A percentile compares a stretch with the other conserved stretches of the same genome.
phyloP scores from a whole-genome alignment of 2,113 vertebrate species.

The Takifugu bimaculatus region DNA sequence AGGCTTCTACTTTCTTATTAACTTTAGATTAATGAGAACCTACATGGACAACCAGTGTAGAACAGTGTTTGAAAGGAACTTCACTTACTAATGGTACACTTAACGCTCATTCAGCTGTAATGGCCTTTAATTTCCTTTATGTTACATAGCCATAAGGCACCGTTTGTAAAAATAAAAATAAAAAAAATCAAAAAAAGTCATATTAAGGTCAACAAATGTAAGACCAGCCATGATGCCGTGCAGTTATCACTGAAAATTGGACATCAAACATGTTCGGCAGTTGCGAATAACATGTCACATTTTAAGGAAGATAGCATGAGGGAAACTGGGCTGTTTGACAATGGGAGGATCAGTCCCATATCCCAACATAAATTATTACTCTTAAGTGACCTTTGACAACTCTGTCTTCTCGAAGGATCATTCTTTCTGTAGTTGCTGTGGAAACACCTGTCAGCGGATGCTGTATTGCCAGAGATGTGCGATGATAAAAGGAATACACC shows the following conservation, averaged over 20 bases:
- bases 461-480: conserved; percentile 11
- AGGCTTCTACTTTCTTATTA: too few relatives aligned
- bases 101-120: conserved; percentile 28
- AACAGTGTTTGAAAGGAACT: conserved; percentile 8
- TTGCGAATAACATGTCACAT: too few relatives aligned
- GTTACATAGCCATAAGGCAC: conserved; percentile 17
- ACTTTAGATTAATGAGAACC: too few relatives aligned
- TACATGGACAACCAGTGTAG: conserved; percentile 29
- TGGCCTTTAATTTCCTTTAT: conserved; percentile 25
- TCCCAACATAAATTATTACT: conserved; percentile 61
- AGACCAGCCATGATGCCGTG: conserved; percentile 11
- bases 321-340: conserved; percentile 28
- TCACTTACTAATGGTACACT: neutral
- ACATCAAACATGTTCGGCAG: neutral
- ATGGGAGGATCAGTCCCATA: too few relatives aligned
- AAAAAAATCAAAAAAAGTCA: too few relatives aligned
- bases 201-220: conserved; percentile 46
- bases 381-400: conserved; percentile 67
- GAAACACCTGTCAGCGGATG: conserved; percentile 50
- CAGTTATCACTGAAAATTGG: conserved; percentile 17
- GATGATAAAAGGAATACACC: conserved; percentile 11
- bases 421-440: conserved; percentile 60
- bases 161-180: too few relatives aligned
- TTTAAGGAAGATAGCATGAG: neutral
- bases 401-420: conserved; percentile 28